These are phyloP conservation scores for Merluccius polli DNA, from an alignment of 2,797 vertebrate species.

Conservation along the genomic window DNA sequence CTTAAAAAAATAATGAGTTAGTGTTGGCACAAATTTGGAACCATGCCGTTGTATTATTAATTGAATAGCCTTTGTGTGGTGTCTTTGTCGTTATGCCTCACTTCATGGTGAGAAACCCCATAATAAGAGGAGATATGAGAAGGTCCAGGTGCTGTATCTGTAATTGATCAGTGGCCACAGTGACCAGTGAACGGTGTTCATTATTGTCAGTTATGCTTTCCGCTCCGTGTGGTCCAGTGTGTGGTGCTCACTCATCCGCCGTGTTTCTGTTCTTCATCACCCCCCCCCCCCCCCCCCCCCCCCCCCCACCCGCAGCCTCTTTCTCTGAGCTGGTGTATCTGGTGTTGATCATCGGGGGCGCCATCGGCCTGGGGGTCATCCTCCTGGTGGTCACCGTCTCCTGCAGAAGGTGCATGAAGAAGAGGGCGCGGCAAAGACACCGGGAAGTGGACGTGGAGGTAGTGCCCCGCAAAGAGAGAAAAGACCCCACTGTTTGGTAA, in stretches of 20 bases:
- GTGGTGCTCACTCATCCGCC: neutral
- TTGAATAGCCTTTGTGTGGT: neutral
- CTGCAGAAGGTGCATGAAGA: slow-evolving; percentile 70
- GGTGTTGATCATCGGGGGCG: slow-evolving; percentile 76
- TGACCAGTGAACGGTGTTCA: neutral
- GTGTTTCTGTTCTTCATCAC: neutral
- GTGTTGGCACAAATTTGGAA: neutral
- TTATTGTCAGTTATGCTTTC: neutral
- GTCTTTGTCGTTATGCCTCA: neutral
- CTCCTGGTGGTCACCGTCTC: slow-evolving; percentile 69
- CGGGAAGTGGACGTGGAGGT: slow-evolving; percentile 43
- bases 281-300: too few relatives aligned
- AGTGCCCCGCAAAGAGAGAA: slow-evolving; percentile 57
- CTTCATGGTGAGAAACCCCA: neutral
- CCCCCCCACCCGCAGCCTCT: slow-evolving; percentile 58
- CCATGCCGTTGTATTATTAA: neutral
- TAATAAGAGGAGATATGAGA: neutral
- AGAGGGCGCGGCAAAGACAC: slow-evolving; percentile 37
- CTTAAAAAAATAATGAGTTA: too few relatives aligned
- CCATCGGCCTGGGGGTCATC: slow-evolving; percentile 73
- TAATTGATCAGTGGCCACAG: neutral
- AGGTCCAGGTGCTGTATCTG: neutral
- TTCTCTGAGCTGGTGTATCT: slow-evolving; percentile 84
- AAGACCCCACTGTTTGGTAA: slow-evolving; percentile 72
- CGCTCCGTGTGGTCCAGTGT: neutral